Evolutionary conservation across 1,140 invertebrate genomes (phyloP).

Genomic region (Onthophagus taurus): DNA sequence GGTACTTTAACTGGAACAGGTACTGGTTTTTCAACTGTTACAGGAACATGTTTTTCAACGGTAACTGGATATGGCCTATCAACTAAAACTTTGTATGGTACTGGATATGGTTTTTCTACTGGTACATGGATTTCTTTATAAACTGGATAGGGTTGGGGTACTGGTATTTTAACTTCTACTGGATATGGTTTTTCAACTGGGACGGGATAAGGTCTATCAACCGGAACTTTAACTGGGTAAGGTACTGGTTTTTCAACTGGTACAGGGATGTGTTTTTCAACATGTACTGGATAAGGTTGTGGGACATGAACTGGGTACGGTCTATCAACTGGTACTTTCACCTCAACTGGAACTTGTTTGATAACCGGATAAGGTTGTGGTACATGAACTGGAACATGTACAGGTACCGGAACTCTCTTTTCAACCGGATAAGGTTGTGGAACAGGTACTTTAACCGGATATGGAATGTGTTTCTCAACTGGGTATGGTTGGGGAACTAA

Average conservation of each 20-base stretch:
- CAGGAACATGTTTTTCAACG: constrained; percentile 39
- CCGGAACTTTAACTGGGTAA: constrained; percentile 59
- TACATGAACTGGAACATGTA: constrained; percentile 54
- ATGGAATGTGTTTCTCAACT: constrained; percentile 51
- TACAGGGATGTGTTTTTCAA: constrained; percentile 49
- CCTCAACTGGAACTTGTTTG: constrained; percentile 53
- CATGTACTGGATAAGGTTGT: constrained; percentile 48
- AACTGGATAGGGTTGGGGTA: constrained; percentile 48
- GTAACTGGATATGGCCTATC: constrained; percentile 39
- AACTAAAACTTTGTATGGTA: constrained; percentile 40
- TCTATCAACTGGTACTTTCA: constrained; percentile 50
- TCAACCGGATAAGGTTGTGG: constrained; percentile 65
- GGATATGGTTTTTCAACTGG: constrained; percentile 48
- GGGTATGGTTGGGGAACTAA: constrained; percentile 59
- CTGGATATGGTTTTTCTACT: constrained; percentile 49
- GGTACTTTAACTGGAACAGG: constrained; percentile 40
- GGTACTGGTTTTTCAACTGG: constrained; percentile 56
- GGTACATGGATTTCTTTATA: constrained; percentile 38
- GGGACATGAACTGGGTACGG: constrained; percentile 53
- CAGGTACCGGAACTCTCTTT: constrained; percentile 50
- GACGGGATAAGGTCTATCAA: constrained; percentile 55
- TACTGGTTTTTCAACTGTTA: constrained; percentile 43
- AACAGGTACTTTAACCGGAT: constrained; percentile 59
- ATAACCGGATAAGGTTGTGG: constrained; percentile 53
- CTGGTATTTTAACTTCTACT: constrained; percentile 45